Evolutionary conservation across 2,113 vertebrate genomes (phyloP).

Genomic region (Hypanus sabinus): DNA sequence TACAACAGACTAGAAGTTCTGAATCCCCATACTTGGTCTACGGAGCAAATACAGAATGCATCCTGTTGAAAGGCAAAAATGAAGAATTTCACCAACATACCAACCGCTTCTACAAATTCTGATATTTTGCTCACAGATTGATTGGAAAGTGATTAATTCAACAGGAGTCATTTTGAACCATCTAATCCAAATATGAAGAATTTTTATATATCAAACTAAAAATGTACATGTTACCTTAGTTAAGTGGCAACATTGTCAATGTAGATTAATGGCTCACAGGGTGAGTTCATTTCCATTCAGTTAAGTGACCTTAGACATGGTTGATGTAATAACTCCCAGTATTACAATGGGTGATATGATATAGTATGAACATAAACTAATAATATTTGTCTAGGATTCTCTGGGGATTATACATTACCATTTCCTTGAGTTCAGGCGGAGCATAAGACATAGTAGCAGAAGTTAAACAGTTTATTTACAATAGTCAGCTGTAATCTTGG

Average conservation of each 20-base stretch:
- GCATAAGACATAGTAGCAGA: slow-evolving; percentile 26
- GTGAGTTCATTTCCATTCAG: not conserved
- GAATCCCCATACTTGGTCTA: not conserved
- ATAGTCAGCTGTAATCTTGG: slow-evolving; percentile 1
- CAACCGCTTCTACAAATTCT: not conserved
- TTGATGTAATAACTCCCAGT: not conserved
- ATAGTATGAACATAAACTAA: slow-evolving; percentile 20
- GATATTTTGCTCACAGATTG: not conserved
- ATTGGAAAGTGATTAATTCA: not conserved
- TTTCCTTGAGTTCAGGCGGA: not conserved
- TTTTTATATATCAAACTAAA: not conserved
- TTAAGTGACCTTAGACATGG: not conserved
- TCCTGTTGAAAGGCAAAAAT: not conserved
- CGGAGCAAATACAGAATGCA: not conserved
- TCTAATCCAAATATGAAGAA: not conserved
- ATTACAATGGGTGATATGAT: not conserved
- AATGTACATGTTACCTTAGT: not conserved
- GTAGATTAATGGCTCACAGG: not conserved
- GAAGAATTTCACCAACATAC: not conserved
- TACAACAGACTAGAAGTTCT: not conserved
- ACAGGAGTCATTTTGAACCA: not conserved
- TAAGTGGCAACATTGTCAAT: not conserved
- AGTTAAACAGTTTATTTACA: slow-evolving; percentile 18
- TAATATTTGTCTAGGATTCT: slow-evolving; percentile 1
- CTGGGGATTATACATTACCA: not conserved